Evolutionary conservation across 2,888 invertebrate species (phyloP).

Genomic region (Hybos culiciformis): DNA sequence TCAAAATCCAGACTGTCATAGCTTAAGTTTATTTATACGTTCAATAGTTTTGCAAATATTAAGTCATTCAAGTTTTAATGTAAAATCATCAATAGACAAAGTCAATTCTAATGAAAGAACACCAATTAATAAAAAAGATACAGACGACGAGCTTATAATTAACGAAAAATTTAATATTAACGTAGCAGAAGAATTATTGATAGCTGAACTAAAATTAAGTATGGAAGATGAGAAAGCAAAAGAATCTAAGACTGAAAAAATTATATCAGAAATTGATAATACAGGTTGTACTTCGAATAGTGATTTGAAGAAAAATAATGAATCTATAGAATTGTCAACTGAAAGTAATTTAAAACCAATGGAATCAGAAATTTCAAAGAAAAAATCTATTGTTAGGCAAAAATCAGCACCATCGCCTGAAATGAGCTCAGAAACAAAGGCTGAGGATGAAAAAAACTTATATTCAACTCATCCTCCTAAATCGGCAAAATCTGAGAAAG

Average conservation of each 20-base stretch:
- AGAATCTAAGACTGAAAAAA: conserved; percentile 23
- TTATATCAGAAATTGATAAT: too few relatives aligned
- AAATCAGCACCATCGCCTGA: conserved; percentile 28
- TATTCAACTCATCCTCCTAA: conserved; percentile 35
- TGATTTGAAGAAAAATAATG: too few relatives aligned
- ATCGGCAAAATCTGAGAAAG: conserved; percentile 13
- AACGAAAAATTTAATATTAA: not conserved
- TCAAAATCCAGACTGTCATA: conserved; percentile 71
- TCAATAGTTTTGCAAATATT: conserved; percentile 74
- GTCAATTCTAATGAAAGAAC: conserved; percentile 26
- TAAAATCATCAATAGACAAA: conserved; percentile 25
- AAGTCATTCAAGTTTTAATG: conserved; percentile 49
- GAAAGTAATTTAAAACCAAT: conserved; percentile 14
- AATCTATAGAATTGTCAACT: too few relatives aligned
- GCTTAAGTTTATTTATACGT: conserved; percentile 72
- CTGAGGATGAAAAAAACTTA: conserved; percentile 14
- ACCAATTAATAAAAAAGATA: conserved; percentile 1
- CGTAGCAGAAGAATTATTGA: conserved; percentile 28
- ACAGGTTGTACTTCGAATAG: too few relatives aligned
- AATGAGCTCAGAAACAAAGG: conserved; percentile 10
- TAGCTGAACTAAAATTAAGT: conserved; percentile 30
- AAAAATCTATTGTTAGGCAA: conserved; percentile 24
- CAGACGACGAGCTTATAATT: not conserved
- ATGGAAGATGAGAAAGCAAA: conserved; percentile 24
- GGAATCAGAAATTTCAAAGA: conserved; percentile 13